Evolutionary conservation across 2,797 vertebrate species (phyloP).

Genomic region (Phyllotis vaccarum): DNA sequence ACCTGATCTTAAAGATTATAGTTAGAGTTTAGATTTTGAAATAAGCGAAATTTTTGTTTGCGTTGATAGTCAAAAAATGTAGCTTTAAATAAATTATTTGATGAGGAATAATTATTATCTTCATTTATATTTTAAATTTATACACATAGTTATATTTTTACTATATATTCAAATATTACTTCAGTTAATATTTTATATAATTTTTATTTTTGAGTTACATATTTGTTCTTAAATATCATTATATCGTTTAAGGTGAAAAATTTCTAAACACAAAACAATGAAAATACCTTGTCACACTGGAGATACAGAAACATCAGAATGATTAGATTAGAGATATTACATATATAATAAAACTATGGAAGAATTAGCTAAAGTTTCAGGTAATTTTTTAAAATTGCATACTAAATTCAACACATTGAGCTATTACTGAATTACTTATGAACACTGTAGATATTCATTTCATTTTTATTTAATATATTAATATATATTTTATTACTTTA

Average conservation of each 20-base stretch:
- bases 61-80: no score
- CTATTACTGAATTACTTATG: neutral
- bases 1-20: neutral
- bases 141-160: no score
- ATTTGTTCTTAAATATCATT: no score
- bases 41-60: neutral
- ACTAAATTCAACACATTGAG: neutral
- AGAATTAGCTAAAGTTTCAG: neutral
- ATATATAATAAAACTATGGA: neutral
- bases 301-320: no score
- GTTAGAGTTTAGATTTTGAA: no score
- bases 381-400: neutral
- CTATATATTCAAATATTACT: neutral
- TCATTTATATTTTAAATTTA: no score
- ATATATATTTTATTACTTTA: no score
- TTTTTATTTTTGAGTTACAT: neutral
- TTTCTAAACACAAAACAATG: no score
- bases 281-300: no score
- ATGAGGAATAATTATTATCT: neutral
- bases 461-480: no score
- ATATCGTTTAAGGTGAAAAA: no score
- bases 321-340: neutral
- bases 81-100: neutral
- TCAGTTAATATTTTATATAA: neutral
- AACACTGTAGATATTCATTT: neutral